Evolutionary conservation across 2,888 invertebrate species (phyloP).

Genomic region (Phalangium opilio): DNA sequence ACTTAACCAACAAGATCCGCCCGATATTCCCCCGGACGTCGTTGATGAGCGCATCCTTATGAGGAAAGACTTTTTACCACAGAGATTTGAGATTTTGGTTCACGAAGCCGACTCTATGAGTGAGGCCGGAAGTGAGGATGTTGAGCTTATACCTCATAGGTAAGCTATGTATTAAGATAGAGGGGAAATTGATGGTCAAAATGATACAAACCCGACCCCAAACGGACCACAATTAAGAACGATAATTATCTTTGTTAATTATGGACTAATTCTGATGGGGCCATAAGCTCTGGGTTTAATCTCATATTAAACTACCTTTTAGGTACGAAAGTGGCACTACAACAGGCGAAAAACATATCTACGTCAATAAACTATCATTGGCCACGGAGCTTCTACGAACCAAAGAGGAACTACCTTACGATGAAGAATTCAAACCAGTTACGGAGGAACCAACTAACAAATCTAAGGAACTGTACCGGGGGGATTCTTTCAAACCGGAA

Average conservation of each 20-base stretch:
- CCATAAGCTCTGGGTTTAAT: no score
- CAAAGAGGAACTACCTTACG: conserved; percentile 19
- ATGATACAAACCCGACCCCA: no score
- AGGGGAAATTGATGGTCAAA: no score
- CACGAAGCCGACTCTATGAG: conserved; percentile 17
- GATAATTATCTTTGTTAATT: no score
- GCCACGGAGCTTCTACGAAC: conserved; percentile 19
- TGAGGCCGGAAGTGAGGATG: conserved; percentile 21
- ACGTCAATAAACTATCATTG: conserved; percentile 19
- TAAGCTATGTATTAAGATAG: no score
- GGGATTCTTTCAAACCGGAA: not conserved
- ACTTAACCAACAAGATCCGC: not conserved
- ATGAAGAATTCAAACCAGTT: conserved; percentile 15
- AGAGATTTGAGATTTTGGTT: conserved; percentile 16
- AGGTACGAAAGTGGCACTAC: conserved; percentile 15
- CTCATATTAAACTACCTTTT: no score
- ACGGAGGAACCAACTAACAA: conserved; percentile 1
- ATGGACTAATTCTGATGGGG: no score
- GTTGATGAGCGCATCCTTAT: not conserved
- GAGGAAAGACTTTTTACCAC: not conserved
- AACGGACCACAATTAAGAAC: no score
- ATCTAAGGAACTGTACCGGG: no score
- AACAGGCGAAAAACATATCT: conserved; percentile 13
- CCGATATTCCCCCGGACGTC: not conserved
- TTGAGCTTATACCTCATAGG: conserved; percentile 18